Evolutionary conservation across 1,140 invertebrate species (phyloP), one percentile per base, ranked within the genome.

Genomic region (Drosophila tristis): DNA sequence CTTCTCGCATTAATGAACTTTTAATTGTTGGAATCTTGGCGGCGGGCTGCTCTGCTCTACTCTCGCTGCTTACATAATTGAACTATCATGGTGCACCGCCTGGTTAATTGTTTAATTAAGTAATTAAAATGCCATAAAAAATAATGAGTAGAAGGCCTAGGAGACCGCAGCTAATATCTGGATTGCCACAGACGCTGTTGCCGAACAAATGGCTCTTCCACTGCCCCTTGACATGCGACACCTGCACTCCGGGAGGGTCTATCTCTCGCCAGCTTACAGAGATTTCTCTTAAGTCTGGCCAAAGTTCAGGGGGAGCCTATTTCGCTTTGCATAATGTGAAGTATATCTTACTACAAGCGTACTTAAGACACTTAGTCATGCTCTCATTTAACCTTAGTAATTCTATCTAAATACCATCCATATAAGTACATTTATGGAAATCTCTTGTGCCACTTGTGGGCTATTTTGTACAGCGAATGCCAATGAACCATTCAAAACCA

Each of bases 41-140:
- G 55, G 58, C 43, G 20, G 23, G 9, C 25, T 45, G n/a, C 15
- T 25, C 35, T 16, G 8, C 23, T 45, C 43, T 49, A 49, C 35
- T 62, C 53, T 62, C 57, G 77, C 72, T 79, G 78, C 67, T 89
- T 89, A 76, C 84, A 87, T 87, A 87, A 89, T 87, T 89, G 72
- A 87, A 89, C 75, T 79, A 79, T 80, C 73, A 60, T 48, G 66
- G 72, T 58, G 54, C 25, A 11, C 51, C 67, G 58, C 47, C 71
- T 51, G 81, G 85, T 78, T 80, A 89, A 89, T 89, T 89, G 85
- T 89, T 89, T 84, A 90, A 89, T 89, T 89, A 89, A 89, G 79
- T 68, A 76, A 89, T 89, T 89, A 89, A 89, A 89, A 78, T 66
- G 76, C 79, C 67, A 89, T 89, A 89, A 89, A 89, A 70, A 89